Evolutionary conservation across 1,140 invertebrate species (phyloP).

Genomic region (Periplaneta americana): DNA sequence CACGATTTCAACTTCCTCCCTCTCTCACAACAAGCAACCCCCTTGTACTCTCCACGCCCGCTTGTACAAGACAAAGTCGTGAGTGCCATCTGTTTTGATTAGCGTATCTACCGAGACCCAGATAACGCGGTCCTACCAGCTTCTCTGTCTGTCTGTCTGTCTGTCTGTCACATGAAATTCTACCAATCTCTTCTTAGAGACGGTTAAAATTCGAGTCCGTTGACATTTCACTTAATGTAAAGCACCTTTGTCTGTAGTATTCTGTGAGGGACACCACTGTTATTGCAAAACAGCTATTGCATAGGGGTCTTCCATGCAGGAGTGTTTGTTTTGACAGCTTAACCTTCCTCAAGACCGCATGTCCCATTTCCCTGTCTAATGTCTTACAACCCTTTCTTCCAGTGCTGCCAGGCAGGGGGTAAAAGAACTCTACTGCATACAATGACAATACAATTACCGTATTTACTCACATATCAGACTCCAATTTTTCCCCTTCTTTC

Average conservation of each 20-base stretch:
- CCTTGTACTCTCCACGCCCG: not conserved
- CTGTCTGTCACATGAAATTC: not conserved
- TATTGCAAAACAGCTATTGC: not conserved
- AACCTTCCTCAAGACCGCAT: not conserved
- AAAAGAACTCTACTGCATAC: no score
- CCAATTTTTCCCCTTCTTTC: no score
- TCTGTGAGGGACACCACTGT: not conserved
- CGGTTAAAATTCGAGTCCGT: not conserved
- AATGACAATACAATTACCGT: no score
- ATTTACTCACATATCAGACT: no score
- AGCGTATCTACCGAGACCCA: not conserved
- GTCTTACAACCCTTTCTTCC: not conserved
- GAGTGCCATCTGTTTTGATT: not conserved
- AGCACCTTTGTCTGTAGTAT: not conserved
- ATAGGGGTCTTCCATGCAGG: not conserved
- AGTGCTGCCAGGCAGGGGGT: no score
- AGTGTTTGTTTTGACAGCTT: not conserved
- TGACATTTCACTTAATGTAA: not conserved
- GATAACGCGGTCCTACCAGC: not conserved
- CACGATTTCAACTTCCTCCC: no score
- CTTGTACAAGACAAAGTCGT: not conserved
- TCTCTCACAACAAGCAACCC: not conserved
- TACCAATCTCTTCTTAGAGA: not conserved
- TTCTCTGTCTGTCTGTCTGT: no score
- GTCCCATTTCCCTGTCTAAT: not conserved